Evolutionary conservation across 1,140 invertebrate genomes (phyloP), one percentile per base, ranked within the genome.

Genomic region (Brachionus sp.): DNA sequence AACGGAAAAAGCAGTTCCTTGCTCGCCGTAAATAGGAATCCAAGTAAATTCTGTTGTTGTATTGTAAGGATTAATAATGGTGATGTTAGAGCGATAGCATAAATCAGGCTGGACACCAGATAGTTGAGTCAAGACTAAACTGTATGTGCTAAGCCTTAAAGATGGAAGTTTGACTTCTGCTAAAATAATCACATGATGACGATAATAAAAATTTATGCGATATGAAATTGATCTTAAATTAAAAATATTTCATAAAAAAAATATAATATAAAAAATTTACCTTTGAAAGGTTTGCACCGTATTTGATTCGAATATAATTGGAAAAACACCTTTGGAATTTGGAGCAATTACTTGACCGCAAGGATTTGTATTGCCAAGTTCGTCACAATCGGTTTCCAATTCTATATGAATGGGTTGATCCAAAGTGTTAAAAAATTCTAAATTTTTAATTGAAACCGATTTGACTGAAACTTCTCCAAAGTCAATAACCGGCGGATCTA

Each of bases 1-100:
- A 25, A 89, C 88, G 19, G 88, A 89, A 86, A 89, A 88, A n/a
- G 88, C 88, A 44, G 88, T 89, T 16, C 88, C 88, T 83, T 85
- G 86, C 29, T 87, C 87, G 12, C 86, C 86, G 0, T 88, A 75
- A 75, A 87, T 86, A 3, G 88, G 88, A 35, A 85, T 85, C 88
- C 88, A 89, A 6, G 87, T 87, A 78, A 89, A 89, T 84, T 88
- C 87, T 13, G 88, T 88, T 7, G 86, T 86, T 83, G 86, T 86
- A 85, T 89, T 89, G 6, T 88, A 84, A 37, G 83, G 85, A 78
- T 89, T 89, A 64, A 85, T 84, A 19, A 89, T 84, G 7, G 88
- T 88, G 25, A 89, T 86, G 9, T 88, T 86, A 44, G 86, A 85
- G 35, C 88, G 37, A 84, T 84, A 82, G 87, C 87, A 88, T 78